phyloP scores from a whole-genome alignment of 2,797 vertebrate species.

The Pantherophis alleghaniensis region DNA sequence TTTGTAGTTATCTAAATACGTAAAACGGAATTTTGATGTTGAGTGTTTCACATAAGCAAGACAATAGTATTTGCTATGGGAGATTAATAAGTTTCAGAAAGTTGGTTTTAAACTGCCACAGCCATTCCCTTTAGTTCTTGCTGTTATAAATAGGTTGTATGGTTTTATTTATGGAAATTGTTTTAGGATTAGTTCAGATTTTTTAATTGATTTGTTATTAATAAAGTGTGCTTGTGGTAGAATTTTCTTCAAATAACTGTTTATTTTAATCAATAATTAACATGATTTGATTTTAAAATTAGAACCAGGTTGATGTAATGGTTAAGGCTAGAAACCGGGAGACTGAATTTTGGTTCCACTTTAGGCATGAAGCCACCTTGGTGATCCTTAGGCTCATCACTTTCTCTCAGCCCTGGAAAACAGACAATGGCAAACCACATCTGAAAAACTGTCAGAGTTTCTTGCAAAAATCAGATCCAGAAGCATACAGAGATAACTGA shows the following conservation, averaged over 20 bases:
- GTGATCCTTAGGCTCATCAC: not conserved
- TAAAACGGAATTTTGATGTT: not conserved
- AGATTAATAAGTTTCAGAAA: not conserved
- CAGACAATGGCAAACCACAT: not conserved
- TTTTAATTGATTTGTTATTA: not conserved
- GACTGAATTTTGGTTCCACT: not conserved
- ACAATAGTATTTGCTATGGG: not conserved
- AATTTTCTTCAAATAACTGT: not conserved
- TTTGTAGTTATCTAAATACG: not conserved
- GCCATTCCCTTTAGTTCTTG: not conserved
- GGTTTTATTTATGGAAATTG: not conserved
- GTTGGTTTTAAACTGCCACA: not conserved
- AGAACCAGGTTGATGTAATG: not conserved
- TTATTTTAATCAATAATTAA: not conserved
- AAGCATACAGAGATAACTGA: too few species aligned
- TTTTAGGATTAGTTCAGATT: not conserved
- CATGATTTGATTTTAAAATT: not conserved
- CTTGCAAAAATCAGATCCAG: too few species aligned
- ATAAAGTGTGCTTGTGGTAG: not conserved
- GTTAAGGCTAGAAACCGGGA: not conserved
- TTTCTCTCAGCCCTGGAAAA: not conserved
- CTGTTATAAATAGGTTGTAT: not conserved
- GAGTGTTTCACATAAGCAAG: not conserved
- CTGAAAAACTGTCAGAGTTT: not conserved
- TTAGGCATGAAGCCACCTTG: not conserved